These are phyloP conservation scores for Stegophylla sp. DNA, from an alignment of 2,888 invertebrate species.

Conservation along the genomic window DNA sequence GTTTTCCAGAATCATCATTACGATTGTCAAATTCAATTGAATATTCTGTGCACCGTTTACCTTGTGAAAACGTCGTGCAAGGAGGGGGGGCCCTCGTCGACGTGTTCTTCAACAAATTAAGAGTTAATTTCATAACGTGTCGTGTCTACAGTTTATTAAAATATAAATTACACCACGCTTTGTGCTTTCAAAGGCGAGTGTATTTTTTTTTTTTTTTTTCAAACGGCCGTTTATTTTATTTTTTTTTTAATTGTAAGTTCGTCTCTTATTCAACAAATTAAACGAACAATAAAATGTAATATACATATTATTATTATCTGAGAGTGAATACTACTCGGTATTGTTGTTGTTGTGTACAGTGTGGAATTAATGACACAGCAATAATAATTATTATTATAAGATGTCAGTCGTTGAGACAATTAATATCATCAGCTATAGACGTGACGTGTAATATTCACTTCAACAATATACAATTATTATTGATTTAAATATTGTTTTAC, in stretches of 20 bases:
- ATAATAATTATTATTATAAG: too few relatives aligned
- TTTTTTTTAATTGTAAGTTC: background rate
- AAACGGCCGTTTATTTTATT: background rate
- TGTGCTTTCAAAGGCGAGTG: background rate
- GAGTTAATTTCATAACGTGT: background rate
- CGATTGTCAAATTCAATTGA: conserved; percentile 15
- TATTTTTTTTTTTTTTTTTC: too few relatives aligned
- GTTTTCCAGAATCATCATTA: background rate
- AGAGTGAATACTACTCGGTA: too few relatives aligned
- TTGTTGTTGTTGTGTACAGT: background rate
- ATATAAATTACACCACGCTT: conserved; percentile 12
- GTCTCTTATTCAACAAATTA: too few relatives aligned
- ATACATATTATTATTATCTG: background rate
- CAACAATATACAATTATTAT: background rate
- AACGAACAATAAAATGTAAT: background rate
- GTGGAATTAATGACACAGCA: conserved; percentile 15
- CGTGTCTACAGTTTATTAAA: background rate
- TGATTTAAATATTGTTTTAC: too few relatives aligned
- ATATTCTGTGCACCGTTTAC: background rate
- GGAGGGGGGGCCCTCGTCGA: too few relatives aligned
- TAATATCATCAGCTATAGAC: background rate
- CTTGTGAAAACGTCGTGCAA: background rate
- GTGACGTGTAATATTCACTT: conserved; percentile 6
- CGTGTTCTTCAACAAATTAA: conserved; percentile 10
- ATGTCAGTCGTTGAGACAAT: background rate